Base-by-base conservation (phyloP, 2,797 vertebrate species). In the Amblyopsis hoosieri region DNA sequence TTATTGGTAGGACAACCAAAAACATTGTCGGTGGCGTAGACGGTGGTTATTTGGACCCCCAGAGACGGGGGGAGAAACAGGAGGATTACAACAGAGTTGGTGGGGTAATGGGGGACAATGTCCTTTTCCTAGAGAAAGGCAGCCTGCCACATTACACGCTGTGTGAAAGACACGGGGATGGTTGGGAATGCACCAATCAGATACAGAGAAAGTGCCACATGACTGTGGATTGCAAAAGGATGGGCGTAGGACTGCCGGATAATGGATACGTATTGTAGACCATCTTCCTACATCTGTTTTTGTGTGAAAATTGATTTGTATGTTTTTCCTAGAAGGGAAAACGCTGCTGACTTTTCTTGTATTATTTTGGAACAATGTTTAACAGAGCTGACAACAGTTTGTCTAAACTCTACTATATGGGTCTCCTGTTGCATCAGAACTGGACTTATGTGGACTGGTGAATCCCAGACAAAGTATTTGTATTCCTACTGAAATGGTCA, bases 31-130 rank as follows among this genome's bases (percentile, higher is more conserved):
- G 77, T 55, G 58, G 77, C 2, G 83, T 83, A 54, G 80, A 83
- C 50, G 33, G 84, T 65, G 80, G 92, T 68, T 96, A 96, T 0
- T 94, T 95, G 68, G 94, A 95, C 73, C 87, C 95, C 73, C 90
- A 93, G 63, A 91, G 87, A 69, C 71, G 91, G 57, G 93, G 80
- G 51, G 87, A 78, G 52, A 80, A 86, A 14, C 67, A 90, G 37
- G 69, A 82, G 71, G 93, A 95, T 76, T 96, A 97, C 67, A 93
- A 94, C 51, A 91, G 89, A 78, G 94, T 97, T 58, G 93, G 92
- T 67, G 87, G 89, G 17, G 84, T 96, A 66, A 70, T 77, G 10
- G 74, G 85, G n/a, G 88, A 91, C 69, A 87, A 81, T 23, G 64
- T 89, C 53, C 69, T 98, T 57, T 75, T 97, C 53, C 84, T 98